Base-by-base conservation (phyloP, 92 coral and sea anemone species). In the Pocillopora meandrina region DNA sequence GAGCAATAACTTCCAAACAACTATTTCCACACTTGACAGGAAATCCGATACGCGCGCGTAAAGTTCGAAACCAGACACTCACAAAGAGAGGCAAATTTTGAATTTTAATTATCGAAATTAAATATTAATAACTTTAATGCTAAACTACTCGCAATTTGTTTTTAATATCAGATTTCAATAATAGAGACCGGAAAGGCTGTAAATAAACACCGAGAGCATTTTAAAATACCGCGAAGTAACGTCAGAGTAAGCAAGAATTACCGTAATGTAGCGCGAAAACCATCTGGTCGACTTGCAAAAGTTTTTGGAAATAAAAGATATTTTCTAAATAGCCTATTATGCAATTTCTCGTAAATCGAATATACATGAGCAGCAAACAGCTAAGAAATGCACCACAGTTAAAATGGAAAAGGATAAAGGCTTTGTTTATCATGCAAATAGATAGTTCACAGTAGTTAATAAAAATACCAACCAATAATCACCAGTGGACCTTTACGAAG, bases 371-470 rank as follows among this genome's bases (percentile, higher is more conserved):
- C 55, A 15, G 1, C 56, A 16, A 70, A 20, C 1, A 12, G 56
- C 55, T 19, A 8, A 20, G 74, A 52, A 70, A 36, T 33, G 13
- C 35, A 8, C 74, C n/a, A 8, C 56, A 34, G 52, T 42, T 3
- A 42, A 42, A 42, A 42, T 42, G 52, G 52, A 42, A 3, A 42
- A 42, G 7, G 26, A 17, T 6, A 17, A 36, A 61, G 26, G 12
- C 67, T 76, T 76, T 76, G 80, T 76, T 76, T 34, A 76, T 76
- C 58, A 35, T 76, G 80, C 80, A 76, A 76, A 76, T 75, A 59
- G 52, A 42, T 52, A 19, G 17, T 16, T 14, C 23, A 1, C 17
- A 70, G 67, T 36, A 52, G 62, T 35, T 17, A 76, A 35, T 34
- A 19, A 34, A 5, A 42, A 16, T 61, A 35, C 56, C 4, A 61